Conservation (phyloP, 2,113 vertebrate genomes). For the Pithys albifrons region DNA sequence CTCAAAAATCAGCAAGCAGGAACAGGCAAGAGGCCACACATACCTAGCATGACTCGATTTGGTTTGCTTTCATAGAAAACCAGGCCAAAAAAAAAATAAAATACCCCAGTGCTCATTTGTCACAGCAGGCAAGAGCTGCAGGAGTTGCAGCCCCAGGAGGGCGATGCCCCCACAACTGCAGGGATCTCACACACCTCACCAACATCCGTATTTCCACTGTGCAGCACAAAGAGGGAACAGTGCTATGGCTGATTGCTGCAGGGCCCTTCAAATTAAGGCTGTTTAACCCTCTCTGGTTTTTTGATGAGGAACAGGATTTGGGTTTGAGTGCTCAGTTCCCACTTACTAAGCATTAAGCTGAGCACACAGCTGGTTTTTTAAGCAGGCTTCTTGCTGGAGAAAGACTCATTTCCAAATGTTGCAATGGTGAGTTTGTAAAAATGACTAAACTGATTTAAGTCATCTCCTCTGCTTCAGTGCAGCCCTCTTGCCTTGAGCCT, state of each 20-base stretch:
- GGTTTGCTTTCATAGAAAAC: background rate
- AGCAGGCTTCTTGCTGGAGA: background rate
- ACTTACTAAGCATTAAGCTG: background rate
- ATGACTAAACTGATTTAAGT: background rate
- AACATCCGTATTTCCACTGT: background rate
- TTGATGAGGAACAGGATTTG: background rate
- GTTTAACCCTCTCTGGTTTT: conserved; percentile 6
- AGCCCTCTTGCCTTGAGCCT: background rate
- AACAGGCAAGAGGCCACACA: background rate
- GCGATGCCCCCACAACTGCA: background rate
- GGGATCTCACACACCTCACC: background rate
- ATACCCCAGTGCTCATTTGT: too few relatives aligned
- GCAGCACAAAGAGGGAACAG: conserved; percentile 5
- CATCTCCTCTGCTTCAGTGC: background rate
- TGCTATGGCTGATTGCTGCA: background rate
- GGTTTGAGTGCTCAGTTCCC: background rate
- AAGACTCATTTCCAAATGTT: background rate
- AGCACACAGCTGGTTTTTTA: background rate
- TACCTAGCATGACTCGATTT: background rate
- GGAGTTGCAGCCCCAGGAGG: background rate
- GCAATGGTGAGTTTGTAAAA: background rate
- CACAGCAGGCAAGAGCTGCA: background rate
- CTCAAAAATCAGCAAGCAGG: background rate
- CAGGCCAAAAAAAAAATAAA: background rate
- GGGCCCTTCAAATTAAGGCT: background rate